phyloP scores from a whole-genome alignment of 2,797 vertebrate genomes.

The Centroberyx gerrardi region DNA sequence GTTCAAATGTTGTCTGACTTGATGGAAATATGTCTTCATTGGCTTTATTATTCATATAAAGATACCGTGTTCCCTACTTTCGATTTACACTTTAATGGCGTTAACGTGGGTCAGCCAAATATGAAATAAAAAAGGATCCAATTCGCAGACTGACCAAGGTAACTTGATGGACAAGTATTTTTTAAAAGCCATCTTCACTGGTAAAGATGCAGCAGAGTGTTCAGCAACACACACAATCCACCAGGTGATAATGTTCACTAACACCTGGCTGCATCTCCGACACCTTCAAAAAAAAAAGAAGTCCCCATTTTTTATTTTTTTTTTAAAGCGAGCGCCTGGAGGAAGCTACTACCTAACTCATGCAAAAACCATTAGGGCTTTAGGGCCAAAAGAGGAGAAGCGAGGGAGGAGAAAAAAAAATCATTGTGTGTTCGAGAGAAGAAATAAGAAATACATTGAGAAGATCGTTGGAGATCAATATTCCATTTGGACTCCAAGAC shows the following conservation, averaged over 20 bases:
- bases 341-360: conserved; percentile 56
- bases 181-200: conserved; percentile 39
- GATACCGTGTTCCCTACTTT: too few species aligned
- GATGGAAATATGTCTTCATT: neutral
- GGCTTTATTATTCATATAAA: neutral
- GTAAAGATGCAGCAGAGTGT: conserved; percentile 21
- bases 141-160: neutral
- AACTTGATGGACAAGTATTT: neutral
- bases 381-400: conserved; percentile 61
- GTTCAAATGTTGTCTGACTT: neutral
- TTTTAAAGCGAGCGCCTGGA: conserved; percentile 55
- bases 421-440: conserved; percentile 67
- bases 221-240: conserved; percentile 47
- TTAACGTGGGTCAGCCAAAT: too few species aligned
- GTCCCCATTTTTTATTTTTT: conserved; percentile 37
- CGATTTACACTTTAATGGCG: too few species aligned
- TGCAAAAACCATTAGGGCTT: conserved; percentile 77
- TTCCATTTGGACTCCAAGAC: conserved; percentile 78
- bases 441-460: conserved; percentile 77
- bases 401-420: conserved; percentile 25
- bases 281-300: conserved; percentile 43
- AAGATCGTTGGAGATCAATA: conserved; percentile 81
- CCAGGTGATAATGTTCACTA: conserved; percentile 39
- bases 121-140: too few species aligned
- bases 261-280: conserved; percentile 30